Evolutionary conservation across 2,113 vertebrate genomes (phyloP).

Genomic region (Ginglymostoma cirratum): DNA sequence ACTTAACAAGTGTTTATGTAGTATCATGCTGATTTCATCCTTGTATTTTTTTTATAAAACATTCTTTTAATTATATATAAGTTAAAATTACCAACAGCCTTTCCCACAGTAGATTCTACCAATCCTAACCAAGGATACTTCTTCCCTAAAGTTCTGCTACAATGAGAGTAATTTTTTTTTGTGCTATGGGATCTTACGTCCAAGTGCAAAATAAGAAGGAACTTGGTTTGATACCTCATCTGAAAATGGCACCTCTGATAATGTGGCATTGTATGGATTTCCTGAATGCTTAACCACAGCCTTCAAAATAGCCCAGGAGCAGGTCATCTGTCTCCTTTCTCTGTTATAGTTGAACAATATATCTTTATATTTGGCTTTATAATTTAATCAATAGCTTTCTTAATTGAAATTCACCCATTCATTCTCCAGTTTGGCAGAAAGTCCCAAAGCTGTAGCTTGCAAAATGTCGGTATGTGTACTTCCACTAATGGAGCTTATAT

Average conservation of each 20-base stretch:
- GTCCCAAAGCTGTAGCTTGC: not conserved
- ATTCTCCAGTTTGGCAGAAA: not conserved
- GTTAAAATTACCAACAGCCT: no score
- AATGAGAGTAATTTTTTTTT: no score
- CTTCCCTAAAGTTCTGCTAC: no score
- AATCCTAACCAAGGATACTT: no score
- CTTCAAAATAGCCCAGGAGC: not conserved
- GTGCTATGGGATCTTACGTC: not conserved
- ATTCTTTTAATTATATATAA: no score
- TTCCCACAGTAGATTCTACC: no score
- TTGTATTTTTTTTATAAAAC: no score
- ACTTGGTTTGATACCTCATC: not conserved
- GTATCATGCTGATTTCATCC: no score
- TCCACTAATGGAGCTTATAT: not conserved
- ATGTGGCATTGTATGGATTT: not conserved
- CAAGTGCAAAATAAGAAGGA: not conserved
- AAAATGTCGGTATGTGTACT: not conserved
- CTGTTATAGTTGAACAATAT: not conserved
- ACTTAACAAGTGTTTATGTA: no score
- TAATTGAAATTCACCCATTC: not conserved
- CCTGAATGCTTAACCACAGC: not conserved
- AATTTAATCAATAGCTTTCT: not conserved
- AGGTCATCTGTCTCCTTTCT: not conserved
- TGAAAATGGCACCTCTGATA: not conserved
- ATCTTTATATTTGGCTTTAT: not conserved